Evolutionary conservation across 2,797 vertebrate species (phyloP).

Genomic region (Thalassophryne amazonica): DNA sequence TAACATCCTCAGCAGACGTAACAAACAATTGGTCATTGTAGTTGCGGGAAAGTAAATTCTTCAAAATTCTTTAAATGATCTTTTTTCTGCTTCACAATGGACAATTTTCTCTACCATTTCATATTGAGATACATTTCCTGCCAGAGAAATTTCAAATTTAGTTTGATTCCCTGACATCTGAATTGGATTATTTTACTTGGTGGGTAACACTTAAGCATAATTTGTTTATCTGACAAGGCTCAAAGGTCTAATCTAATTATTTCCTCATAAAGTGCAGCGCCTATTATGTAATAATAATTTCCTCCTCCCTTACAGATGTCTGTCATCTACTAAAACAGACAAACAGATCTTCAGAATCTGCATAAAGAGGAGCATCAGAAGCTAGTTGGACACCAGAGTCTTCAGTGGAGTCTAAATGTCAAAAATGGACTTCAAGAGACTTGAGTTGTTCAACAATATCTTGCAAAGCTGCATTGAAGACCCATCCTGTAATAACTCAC

Average conservation of each 20-base stretch:
- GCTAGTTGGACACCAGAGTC: background rate
- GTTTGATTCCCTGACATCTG: constrained; percentile 10
- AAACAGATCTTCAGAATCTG: constrained; percentile 19
- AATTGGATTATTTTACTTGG: constrained; percentile 42
- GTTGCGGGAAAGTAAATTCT: no score
- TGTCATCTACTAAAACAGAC: constrained; percentile 41
- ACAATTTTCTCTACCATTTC: constrained; percentile 2
- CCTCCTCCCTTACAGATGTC: constrained; percentile 64
- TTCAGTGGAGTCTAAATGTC: constrained; percentile 47
- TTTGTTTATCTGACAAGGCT: constrained; percentile 61
- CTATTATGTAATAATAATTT: constrained; percentile 65
- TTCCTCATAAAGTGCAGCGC: constrained; percentile 43
- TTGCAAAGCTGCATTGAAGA: constrained; percentile 29
- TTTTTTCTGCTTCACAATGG: background rate
- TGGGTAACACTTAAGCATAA: constrained; percentile 60
- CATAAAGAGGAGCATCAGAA: constrained; percentile 14
- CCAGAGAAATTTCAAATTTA: background rate
- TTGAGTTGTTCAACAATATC: constrained; percentile 32
- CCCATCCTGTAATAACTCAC: constrained; percentile 49
- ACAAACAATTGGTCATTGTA: no score
- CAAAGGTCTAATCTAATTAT: constrained; percentile 56
- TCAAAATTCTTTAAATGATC: background rate
- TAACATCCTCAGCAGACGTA: no score
- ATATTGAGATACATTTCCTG: constrained; percentile 10
- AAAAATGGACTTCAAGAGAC: constrained; percentile 34